Evolutionary conservation across 2,888 invertebrate genomes (phyloP), one percentile per base, ranked within the genome.

Genomic region (Acronicta alni): DNA sequence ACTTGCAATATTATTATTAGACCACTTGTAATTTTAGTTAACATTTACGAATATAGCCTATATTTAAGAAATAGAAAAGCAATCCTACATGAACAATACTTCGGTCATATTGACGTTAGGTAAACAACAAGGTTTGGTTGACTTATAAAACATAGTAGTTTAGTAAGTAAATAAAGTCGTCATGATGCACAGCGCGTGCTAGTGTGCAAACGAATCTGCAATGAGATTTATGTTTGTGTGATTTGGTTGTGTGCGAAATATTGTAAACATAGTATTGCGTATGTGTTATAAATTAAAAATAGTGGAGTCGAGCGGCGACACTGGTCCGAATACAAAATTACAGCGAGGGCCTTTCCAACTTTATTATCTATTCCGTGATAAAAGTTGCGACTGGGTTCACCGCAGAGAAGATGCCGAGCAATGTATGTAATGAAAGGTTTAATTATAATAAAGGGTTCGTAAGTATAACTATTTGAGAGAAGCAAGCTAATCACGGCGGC

Each of bases 401-500:
- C 60, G 53, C 57, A 57, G 41, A 59, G 49, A 48, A 65, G 58
- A 64, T 54, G 58, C 39, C 20, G 41, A 57, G 49, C 56, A 17
- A 41, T 47, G 51, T 67, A 61, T 49, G 67, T 67, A 72, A 81
- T 80, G 80, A 81, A 83, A 79, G 81, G 79, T 81, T 81, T 81
- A 80, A 84, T 86, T 83, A 84, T 81, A 84, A 83, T 83, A 80
- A 82, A 79, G 79, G 77, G 78, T 75, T 67, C 67, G 75, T 78
- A 78, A 68, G 79, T 74, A 75, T 81, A 81, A 84, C 85, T 84
- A 84, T 82, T 77, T 71, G 63, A 69, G 72, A 79, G 77, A 59
- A 72, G 78, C 57, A 72, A 84, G 82, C 87, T 90, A 89, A 89
- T 90, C 89, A 89, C 87, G 84, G 79, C 77, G 77, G 79, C 82